phyloP scores from a whole-genome alignment of 2,113 vertebrate species.

The Corythoichthys haematopterus region DNA sequence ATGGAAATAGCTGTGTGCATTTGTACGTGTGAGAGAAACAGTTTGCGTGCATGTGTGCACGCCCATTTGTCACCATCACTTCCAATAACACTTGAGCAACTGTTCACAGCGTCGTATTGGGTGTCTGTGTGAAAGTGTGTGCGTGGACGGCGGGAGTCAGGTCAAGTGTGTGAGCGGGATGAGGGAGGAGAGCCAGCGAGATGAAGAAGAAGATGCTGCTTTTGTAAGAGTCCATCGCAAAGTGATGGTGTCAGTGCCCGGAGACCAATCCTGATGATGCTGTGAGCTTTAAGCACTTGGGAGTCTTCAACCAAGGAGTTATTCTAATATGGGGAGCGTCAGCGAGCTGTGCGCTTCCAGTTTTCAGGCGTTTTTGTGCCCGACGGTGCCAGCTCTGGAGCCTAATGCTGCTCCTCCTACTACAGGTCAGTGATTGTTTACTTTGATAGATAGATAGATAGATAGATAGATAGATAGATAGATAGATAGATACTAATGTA shows the following conservation, averaged over 20 bases:
- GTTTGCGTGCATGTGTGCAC: conserved; percentile 30
- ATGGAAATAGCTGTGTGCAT: conserved; percentile 4
- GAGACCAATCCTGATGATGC: background rate
- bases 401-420: conserved; percentile 51
- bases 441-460: background rate
- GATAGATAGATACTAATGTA: background rate
- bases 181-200: conserved; percentile 34
- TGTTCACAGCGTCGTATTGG: conserved; percentile 42
- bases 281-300: background rate
- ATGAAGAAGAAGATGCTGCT: conserved; percentile 5
- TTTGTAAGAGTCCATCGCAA: background rate
- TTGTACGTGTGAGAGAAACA: conserved; percentile 20
- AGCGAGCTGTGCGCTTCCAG: conserved; percentile 87
- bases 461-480: background rate
- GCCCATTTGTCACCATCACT: conserved; percentile 49
- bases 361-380: conserved; percentile 86
- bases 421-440: conserved; percentile 55
- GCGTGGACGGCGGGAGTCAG: conserved; percentile 29
- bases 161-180: conserved; percentile 47
- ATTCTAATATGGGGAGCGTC: conserved; percentile 78
- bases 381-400: conserved; percentile 53
- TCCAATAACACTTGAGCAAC: conserved; percentile 62
- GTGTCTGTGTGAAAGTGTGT: background rate
- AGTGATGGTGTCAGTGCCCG: background rate
- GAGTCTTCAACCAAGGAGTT: conserved; percentile 8